Conservation (phyloP, 2,113 vertebrate genomes). For the Myotis davidii region DNA sequence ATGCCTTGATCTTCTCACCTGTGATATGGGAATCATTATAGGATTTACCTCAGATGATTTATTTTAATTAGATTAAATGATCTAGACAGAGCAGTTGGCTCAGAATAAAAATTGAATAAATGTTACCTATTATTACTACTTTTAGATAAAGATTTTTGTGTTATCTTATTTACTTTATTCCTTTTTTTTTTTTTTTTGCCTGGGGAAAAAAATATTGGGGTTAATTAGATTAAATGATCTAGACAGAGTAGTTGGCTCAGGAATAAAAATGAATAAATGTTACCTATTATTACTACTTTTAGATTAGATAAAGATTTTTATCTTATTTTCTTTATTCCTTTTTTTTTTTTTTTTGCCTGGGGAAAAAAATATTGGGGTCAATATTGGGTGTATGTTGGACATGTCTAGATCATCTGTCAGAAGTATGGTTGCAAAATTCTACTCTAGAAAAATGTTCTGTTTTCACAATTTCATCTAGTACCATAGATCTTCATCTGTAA, state of each 20-base stretch:
- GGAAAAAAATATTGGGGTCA: background rate
- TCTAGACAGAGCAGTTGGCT: background rate
- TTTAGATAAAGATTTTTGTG: background rate
- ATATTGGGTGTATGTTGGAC: background rate
- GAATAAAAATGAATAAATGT: background rate
- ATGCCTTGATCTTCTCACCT: background rate
- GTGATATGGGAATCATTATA: background rate
- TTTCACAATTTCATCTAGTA: background rate
- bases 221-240: background rate
- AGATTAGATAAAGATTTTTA: background rate
- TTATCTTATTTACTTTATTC: background rate
- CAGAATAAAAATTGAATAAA: background rate
- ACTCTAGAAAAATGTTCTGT: background rate
- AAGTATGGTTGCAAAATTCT: background rate
- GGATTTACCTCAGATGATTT: background rate
- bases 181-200: background rate
- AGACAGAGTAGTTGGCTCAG: background rate
- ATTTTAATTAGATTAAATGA: slow-evolving; percentile 2
- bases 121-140: slow-evolving; percentile 15
- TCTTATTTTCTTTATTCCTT: background rate
- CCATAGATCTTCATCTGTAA: background rate
- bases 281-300: slow-evolving; percentile 25
- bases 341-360: background rate
- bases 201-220: background rate
- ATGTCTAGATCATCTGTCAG: background rate